Evolutionary conservation across 2,113 vertebrate species (phyloP).

Genomic region (Leucoraja erinaceus): DNA sequence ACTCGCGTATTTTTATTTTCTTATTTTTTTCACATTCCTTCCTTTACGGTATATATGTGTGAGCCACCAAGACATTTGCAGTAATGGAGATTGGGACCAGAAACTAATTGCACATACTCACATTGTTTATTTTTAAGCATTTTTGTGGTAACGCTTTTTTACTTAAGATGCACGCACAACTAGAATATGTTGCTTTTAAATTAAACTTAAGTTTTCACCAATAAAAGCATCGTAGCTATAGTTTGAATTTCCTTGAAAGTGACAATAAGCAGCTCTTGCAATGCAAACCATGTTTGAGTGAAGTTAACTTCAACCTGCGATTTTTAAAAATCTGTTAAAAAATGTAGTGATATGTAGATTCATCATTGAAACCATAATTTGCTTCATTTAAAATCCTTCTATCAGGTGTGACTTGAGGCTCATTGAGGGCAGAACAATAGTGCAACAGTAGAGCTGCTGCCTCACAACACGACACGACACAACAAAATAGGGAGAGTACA

Average conservation of each 20-base stretch:
- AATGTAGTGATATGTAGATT: background rate
- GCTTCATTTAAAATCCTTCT: too few relatives aligned
- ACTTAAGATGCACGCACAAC: background rate
- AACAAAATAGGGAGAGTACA: too few relatives aligned
- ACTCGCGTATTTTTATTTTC: too few relatives aligned
- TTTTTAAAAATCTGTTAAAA: too few relatives aligned
- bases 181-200: background rate
- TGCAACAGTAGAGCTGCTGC: too few relatives aligned
- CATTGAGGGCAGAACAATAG: background rate
- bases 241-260: background rate
- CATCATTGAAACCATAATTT: too few relatives aligned
- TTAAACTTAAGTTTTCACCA: background rate
- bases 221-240: background rate
- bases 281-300: background rate
- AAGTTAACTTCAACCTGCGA: too few relatives aligned
- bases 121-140: background rate
- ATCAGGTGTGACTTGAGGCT: background rate
- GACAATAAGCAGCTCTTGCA: background rate
- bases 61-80: too few relatives aligned
- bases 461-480: too few relatives aligned
- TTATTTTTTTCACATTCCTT: background rate
- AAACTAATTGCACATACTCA: background rate
- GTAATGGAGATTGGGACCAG: background rate
- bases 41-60: background rate
- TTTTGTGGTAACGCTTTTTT: background rate